Base-by-base conservation (phyloP, 1,140 invertebrate species). In the Vanessa tameamea region DNA sequence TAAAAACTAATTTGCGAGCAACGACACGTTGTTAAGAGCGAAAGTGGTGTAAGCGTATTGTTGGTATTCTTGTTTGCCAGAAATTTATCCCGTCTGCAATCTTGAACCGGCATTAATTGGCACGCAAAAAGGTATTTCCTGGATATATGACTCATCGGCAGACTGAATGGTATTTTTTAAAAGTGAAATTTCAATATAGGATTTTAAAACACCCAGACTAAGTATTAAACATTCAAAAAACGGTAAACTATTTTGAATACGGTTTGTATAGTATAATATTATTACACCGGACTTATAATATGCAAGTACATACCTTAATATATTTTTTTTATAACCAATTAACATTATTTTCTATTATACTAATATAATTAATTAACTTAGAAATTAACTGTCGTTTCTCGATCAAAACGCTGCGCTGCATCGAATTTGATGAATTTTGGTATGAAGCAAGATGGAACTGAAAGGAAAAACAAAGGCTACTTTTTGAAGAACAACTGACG, bases 51-150 rank as follows among this genome's bases (percentile, higher is more conserved):
- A 64, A 72, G 37, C 48, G 61, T 69, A 12, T 12, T 31, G 43
- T 6, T 13, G 15, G 37, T 23, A 57, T 69, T 72, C 57, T 50
- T 59, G 47, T 73, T 16, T 65, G 51, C 15, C 15, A 26, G 37
- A 57, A 61, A 64, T 64, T 48, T 66, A 65, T 72, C 64, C 31
- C 72, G 72, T 73, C 76, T 61, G 65, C 31, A 53, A 67, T 73
- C 43, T 73, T 67, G 68, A 72, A 55, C 23, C 31, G 53, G 53
- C 12, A 55, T 63, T 23, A 64, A 71, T 84, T 84, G 84, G 82
- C 84, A 86, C 76, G 69, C 43, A n/a, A 11, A 15, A 64, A 73
- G 82, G 84, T 84, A 85, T 82, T 84, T 85, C 84, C 84, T 85
- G 82, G 77, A 74, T 61, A 50, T 26, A 47, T 86, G 82, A 86